Evolutionary conservation across 2,113 vertebrate species (phyloP).

Genomic region (Erythrocercus mccallii): DNA sequence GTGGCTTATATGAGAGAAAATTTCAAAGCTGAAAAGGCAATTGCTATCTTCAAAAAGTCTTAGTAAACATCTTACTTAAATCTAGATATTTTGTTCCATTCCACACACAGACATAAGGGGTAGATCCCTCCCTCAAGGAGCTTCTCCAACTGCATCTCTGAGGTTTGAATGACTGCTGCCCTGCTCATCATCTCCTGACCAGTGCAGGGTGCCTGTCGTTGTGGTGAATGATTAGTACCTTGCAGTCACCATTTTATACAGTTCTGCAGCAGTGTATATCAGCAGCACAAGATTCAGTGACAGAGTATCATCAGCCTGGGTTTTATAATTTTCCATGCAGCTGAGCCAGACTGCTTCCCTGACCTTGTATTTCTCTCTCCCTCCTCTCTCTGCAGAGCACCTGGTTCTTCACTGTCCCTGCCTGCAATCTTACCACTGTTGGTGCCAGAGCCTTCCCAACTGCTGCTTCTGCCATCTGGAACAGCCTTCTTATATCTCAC

Average conservation of each 20-base stretch:
- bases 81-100: not conserved
- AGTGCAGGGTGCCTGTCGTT: not conserved
- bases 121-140: not conserved
- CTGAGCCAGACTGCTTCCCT: conserved; percentile 3
- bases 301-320: not conserved
- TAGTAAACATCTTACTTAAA: not conserved
- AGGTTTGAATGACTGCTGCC: not conserved
- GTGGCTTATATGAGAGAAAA: not conserved
- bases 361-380: conserved; percentile 41
- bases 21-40: not conserved
- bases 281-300: not conserved
- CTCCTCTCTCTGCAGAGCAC: not conserved
- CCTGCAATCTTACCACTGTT: not conserved
- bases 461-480: conserved; percentile 63
- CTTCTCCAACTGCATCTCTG: not conserved
- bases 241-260: not conserved
- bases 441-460: conserved; percentile 45
- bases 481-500: not conserved
- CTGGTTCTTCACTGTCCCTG: conserved; percentile 5
- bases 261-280: not conserved
- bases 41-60: not conserved
- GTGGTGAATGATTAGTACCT: not conserved
- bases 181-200: not conserved
- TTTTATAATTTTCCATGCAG: conserved; percentile 15
- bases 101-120: not conserved